These are phyloP conservation scores for Hylaeus volcanicus DNA, from an alignment of 1,140 invertebrate species.

Conservation along the genomic window DNA sequence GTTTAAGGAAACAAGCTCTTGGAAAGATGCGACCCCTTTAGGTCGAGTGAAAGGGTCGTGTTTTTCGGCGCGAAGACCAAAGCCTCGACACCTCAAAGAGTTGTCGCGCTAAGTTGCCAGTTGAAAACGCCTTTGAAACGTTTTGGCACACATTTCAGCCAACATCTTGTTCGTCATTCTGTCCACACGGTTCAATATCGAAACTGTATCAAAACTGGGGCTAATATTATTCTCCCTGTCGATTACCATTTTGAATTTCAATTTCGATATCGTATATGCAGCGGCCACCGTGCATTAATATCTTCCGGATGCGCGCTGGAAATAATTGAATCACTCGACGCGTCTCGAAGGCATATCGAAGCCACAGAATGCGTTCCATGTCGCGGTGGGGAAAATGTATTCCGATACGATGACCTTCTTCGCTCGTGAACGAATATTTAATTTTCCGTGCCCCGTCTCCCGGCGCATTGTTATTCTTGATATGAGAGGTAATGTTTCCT, in stretches of 20 bases:
- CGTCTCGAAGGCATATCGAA: not conserved
- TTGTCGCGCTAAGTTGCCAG: not conserved
- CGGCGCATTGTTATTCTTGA: constrained; percentile 45
- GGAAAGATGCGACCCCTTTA: not conserved
- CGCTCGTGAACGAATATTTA: constrained; percentile 39
- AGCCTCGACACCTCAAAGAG: not conserved
- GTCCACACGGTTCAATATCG: too few relatives aligned
- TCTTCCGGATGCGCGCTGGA: not conserved
- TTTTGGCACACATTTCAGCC: too few relatives aligned
- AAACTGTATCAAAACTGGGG: not conserved
- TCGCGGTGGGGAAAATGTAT: constrained; percentile 33
- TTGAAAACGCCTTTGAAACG: not conserved
- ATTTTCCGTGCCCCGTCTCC: constrained; percentile 25
- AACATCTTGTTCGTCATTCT: too few relatives aligned
- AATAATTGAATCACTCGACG: constrained; percentile 28
- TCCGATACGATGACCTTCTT: constrained; percentile 43
- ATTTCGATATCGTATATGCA: too few relatives aligned
- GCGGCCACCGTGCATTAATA: too few relatives aligned
- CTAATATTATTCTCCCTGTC: too few relatives aligned
- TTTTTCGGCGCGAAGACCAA: constrained; percentile 4
- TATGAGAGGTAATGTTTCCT: constrained; percentile 43
- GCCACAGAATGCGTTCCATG: constrained; percentile 21
- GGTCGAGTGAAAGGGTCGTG: not conserved
- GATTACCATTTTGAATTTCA: too few relatives aligned
- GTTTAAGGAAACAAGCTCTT: constrained; percentile 16